Base-by-base conservation (phyloP, 2,113 vertebrate genomes). In the Chlamydotis undulata region DNA sequence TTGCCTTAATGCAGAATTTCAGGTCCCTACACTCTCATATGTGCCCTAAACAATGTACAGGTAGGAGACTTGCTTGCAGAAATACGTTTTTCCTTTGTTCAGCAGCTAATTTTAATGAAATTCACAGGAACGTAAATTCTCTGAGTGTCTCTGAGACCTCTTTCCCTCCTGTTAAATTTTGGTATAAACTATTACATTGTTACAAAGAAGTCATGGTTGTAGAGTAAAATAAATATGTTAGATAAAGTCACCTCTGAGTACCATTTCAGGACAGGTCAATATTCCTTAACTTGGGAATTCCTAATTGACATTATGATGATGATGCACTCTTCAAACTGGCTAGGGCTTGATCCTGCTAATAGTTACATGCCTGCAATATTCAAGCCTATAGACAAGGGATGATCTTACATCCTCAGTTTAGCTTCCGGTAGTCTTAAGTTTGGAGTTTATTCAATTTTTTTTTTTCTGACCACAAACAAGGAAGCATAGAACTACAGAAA, bases 151-250 rank as follows among this genome's bases (percentile, higher is more conserved):
- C 47, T 53, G 6, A 79, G 28, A 35, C 24, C 28, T 74, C 19
- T 57, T 79, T 35, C 7, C 1, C 3, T 12, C 19, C 11, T 43
- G 17, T 59, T 61, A 61, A 79, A 57, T 67, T 43, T 70, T 29
- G 52, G 9, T 33, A 39, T 57, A 78, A 79, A 9, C 4, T 41
- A 43, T 59, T 77, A 37, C 0, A 0, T 31, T n/a, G 3, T 89
- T 93, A 23, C 15, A 67, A 41, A 60, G 33, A 35, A 77, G 16
- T 31, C 24, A 37, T 2, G 6, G 3, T 45, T 57, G 10, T 80
- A 63, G 14, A 16, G 12, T 59, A 49, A 23, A 55, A 53, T 23
- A 83, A 64, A 45, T 56, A 25, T 10, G 3, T 64, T 43, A 53
- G n/a, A n/a, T 16, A 64, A 83, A 82, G 70, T 73, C 7, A 71